Evolutionary conservation across 2,113 vertebrate genomes (phyloP), one percentile per base, ranked within the genome.

Genomic region (Nothoprocta perdicaria): DNA sequence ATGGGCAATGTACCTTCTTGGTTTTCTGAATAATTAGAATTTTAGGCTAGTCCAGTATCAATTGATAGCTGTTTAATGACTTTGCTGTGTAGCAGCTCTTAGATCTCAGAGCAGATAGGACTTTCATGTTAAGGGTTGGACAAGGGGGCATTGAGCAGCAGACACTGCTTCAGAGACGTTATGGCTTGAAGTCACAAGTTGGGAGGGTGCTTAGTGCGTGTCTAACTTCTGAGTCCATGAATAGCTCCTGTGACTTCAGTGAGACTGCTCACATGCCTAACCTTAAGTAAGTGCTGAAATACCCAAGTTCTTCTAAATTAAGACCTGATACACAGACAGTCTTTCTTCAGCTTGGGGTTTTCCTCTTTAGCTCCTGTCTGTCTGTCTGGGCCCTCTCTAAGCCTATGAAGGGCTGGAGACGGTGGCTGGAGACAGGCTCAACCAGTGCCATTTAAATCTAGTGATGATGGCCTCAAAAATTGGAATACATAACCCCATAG

Each of bases 241-340:
- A 66, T 61, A 88, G 77, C 57, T 90, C 67, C 80, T 43, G 80
- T 84, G 66, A 80, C 69, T 92, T 87, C 61, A 60, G 41, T 45
- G 75, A 63, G 76, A 77, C 2, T 27, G 27, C 45, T 88, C 3
- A 15, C 43, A 26, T 75, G 48, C 33, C 31, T 22, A 48, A 26
- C 77, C 48, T 78, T 55, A 66, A 66, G 46, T n/a, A 58, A 80
- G 65, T 53, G 69, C 57, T 81, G 58, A 79, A 81, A 78, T 75
- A 79, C 52, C 73, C 73, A 84, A 67, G 73, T 31, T 8, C 40
- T 46, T 55, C 83, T 84, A 67, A 90, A 86, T 90, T 43, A 81
- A 93, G 57, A 75, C 33, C 43, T 75, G 78, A 67, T 41, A 46
- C 33, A 60, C n/a, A 63, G 66, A 80, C 45, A 63, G 57, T 24